Percentiles rank a stretch among this genome's conserved stretches.
phyloP scores from a whole-genome alignment of 2,888 invertebrate species.

The Anoncus sp. region DNA sequence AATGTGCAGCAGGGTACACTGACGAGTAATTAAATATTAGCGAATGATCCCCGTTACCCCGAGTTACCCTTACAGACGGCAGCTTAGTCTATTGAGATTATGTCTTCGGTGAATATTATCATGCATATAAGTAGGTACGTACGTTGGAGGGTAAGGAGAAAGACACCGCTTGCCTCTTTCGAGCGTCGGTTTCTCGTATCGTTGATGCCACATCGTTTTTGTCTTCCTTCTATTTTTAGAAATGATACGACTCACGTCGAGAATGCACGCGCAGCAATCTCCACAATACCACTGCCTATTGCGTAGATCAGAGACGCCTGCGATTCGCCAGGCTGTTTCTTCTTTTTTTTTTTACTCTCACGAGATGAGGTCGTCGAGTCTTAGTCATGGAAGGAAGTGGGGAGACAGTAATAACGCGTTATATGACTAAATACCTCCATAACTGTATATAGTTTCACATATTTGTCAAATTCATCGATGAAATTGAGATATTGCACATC shows the following conservation, averaged over 20 bases:
- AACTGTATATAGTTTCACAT: no score
- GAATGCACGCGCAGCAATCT: constrained; percentile 41
- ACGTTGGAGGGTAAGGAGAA: constrained; percentile 9
- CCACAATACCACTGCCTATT: constrained; percentile 40
- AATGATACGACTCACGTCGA: constrained; percentile 55
- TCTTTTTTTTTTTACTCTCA: constrained; percentile 1
- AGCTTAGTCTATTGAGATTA: not conserved
- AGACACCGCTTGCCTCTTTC: not conserved
- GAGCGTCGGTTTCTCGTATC: constrained; percentile 39
- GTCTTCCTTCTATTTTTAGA: constrained; percentile 57
- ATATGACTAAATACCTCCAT: not conserved
- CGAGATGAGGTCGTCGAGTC: constrained; percentile 17
- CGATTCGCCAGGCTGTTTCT: constrained; percentile 23
- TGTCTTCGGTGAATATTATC: constrained; percentile 6
- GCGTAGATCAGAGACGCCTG: constrained; percentile 33
- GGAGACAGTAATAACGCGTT: not conserved
- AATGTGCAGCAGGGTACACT: no score
- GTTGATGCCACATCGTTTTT: constrained; percentile 43
- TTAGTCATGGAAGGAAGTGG: not conserved
- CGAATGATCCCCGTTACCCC: not conserved
- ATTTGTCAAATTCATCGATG: no score
- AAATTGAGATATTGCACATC: no score
- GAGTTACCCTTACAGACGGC: not conserved
- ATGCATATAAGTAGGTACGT: constrained; percentile 3
- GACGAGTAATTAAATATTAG: not conserved